Base-by-base conservation (phyloP, 2,888 invertebrate species). In the Notodonta ziczac region DNA sequence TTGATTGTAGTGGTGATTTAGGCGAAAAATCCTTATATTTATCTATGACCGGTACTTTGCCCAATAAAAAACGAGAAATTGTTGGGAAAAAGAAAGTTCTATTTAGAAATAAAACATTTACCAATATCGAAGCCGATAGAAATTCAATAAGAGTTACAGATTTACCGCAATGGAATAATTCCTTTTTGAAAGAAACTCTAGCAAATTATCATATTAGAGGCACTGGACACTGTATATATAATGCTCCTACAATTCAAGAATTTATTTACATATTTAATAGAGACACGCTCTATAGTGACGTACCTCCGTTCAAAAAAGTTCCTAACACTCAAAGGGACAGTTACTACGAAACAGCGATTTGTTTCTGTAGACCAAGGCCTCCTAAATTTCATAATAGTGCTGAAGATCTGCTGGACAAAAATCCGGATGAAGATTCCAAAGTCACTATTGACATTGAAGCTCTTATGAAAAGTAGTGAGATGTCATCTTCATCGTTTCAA, bases 71-170 rank as follows among this genome's bases (percentile, higher is more conserved):
- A 72, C 63, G 80, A 0, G 78, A 81, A 14, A 78, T 66, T 56
- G 59, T 73, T 16, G 74, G 74, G n/a, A 86, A 85, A 63, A 91
- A 89, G 65, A 91, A 89, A 75, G 88, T 92, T 3, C 81, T 93
- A 24, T 93, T 93, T 74, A 88, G 93, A 60, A 91, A 93, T 74
- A 93, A 90, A 85, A 93, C 93, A 6, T 93, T 93, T 68, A 93
- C 93, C 9, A 93, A 91, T 67, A 92, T 92, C 44, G 92, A 93
- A 82, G 82, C 83, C 42, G 91, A 93, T 67, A 86, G 90, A 76
- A 88, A 87, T 76, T 91, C 90, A 13, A 70, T 82, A 6, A 86
- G 83, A 72, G 66, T 83, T 3, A 87, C 75, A 78, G 87, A 88
- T 72, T 78, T 88, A 42, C 85, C 88, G 5, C 84, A 82, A 67